phyloP scores from a whole-genome alignment of 2,797 vertebrate genomes.

The Carduelis carduelis region DNA sequence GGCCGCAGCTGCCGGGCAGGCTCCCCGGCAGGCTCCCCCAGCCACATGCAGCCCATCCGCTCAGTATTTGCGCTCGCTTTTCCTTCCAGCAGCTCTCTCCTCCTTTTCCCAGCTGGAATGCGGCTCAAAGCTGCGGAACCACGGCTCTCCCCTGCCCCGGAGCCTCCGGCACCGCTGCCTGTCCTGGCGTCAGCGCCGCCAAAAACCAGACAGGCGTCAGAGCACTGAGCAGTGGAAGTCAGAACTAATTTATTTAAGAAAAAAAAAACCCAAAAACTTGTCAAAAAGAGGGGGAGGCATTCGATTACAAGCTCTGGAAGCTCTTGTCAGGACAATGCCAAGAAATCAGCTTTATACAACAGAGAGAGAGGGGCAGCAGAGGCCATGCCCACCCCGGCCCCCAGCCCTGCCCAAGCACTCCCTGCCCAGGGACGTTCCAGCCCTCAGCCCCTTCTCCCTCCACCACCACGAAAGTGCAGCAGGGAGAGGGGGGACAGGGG shows the following conservation, averaged over 20 bases:
- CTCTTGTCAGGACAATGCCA: slow-evolving; percentile 50
- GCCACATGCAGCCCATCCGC: background rate
- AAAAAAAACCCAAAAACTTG: background rate
- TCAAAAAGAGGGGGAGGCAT: slow-evolving; percentile 30
- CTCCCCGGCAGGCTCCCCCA: background rate
- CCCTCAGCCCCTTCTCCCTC: background rate
- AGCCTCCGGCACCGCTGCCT: background rate
- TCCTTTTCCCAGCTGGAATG: background rate
- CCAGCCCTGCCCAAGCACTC: background rate
- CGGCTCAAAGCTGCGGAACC: background rate
- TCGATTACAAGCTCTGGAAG: slow-evolving; percentile 70
- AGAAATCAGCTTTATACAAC: slow-evolving; percentile 29
- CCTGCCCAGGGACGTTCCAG: background rate
- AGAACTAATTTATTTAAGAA: slow-evolving; percentile 71
- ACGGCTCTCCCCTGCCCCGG: accelerated
- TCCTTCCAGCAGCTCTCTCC: background rate
- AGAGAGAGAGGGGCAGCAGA: background rate
- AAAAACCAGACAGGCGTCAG: background rate
- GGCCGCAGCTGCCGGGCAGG: accelerated
- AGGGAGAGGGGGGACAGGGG: background rate
- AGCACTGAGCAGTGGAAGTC: background rate
- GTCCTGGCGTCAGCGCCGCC: background rate
- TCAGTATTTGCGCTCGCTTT: background rate
- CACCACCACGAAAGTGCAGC: background rate
- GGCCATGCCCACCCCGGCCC: background rate